These are phyloP conservation scores for Ochotona curzoniae DNA, from an alignment of 2,113 vertebrate species.

Conservation along the genomic window DNA sequence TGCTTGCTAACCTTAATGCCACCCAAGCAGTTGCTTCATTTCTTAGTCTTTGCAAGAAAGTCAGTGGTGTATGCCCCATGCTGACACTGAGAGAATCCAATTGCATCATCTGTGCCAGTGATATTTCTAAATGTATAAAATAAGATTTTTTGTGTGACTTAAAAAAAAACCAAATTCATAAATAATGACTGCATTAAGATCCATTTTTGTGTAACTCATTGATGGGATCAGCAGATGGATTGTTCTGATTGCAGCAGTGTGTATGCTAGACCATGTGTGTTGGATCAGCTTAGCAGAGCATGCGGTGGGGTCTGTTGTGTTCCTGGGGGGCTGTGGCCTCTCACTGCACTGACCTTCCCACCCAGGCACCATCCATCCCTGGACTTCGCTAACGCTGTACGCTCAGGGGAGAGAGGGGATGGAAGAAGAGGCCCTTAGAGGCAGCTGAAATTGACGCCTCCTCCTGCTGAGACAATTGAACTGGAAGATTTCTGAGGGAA, in stretches of 20 bases:
- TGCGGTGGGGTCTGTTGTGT: too few species aligned
- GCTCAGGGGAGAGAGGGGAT: background rate
- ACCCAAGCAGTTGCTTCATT: background rate
- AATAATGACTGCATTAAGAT: background rate
- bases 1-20: background rate
- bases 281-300: background rate
- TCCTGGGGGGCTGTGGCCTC: rapidly evolving
- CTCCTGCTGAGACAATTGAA: background rate
- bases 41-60: background rate
- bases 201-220: background rate
- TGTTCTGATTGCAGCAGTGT: background rate
- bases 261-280: background rate
- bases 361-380: too few species aligned
- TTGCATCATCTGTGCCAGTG: too few species aligned
- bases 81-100: background rate
- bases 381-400: too few species aligned
- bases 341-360: background rate
- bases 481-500: background rate
- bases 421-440: background rate
- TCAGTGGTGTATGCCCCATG: background rate
- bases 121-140: background rate
- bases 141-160: too few species aligned
- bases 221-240: background rate
- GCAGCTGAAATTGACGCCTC: background rate
- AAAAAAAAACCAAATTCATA: background rate